Percentiles rank a stretch among this genome's conserved stretches.
Conservation (phyloP, 30 jellyfish, hydroid and myxozoan genomes). For the Turritopsis dohrnii region DNA sequence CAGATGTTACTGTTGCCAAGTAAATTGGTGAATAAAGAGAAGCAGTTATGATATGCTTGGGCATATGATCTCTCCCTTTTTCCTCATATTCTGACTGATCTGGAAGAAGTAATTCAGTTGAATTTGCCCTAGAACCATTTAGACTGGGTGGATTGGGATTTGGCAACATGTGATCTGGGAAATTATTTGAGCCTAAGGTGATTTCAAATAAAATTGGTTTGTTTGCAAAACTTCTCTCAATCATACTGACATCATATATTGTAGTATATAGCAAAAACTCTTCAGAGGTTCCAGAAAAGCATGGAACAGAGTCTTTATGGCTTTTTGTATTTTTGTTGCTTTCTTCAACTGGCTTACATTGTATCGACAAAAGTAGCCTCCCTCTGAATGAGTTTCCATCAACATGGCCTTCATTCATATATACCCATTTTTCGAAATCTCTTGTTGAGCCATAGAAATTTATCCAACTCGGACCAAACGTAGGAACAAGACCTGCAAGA, state of each 20-base stretch:
- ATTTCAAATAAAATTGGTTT: conserved; percentile 47
- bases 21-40: background rate
- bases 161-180: conserved; percentile 1
- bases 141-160: conserved; percentile 1
- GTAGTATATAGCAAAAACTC: conserved; percentile 51
- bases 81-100: background rate
- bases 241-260: conserved; percentile 48
- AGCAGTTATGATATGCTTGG: background rate
- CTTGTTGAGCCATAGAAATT: conserved; percentile 44
- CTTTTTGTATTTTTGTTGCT: background rate
- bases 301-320: background rate
- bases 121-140: background rate
- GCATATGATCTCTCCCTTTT: background rate
- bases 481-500: conserved; percentile 13
- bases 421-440: conserved; percentile 19
- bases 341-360: background rate
- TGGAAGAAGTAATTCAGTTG: background rate
- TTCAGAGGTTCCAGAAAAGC: conserved; percentile 3
- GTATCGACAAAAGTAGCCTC: conserved; percentile 12
- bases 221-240: conserved; percentile 42
- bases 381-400: conserved; percentile 27
- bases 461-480: conserved; percentile 48
- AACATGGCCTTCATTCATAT: conserved; percentile 24
- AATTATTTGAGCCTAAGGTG: conserved; percentile 34
- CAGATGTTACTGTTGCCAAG: conserved; percentile 2